Evolutionary conservation across 2,888 invertebrate genomes (phyloP).

Genomic region (Liodrosophila aerea): DNA sequence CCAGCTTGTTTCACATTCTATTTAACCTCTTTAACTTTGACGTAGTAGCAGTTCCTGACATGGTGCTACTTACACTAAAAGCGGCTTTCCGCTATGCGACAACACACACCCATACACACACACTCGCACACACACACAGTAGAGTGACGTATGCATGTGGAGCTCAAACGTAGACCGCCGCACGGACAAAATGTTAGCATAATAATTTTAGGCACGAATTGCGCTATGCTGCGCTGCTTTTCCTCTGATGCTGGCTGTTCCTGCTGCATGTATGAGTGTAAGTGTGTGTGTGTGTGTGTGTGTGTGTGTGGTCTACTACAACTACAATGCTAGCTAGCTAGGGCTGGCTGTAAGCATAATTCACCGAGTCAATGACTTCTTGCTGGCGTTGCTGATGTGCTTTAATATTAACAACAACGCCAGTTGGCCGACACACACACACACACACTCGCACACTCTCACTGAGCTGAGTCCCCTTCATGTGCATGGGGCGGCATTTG

Average conservation of each 20-base stretch:
- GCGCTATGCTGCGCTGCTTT: conserved; percentile 35
- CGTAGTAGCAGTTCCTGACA: conserved; percentile 39
- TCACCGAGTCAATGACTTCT: conserved; percentile 81
- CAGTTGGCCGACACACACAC: conserved; percentile 42
- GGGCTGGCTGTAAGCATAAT: conserved; percentile 72
- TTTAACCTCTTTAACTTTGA: conserved; percentile 27
- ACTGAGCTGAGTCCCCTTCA: conserved; percentile 32
- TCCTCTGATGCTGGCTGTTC: background rate
- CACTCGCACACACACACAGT: conserved; percentile 19
- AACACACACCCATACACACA: conserved; percentile 17
- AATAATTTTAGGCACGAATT: conserved; percentile 74
- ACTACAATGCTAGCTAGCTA: conserved; percentile 52
- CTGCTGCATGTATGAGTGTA: conserved; percentile 25
- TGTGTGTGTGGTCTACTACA: conserved; percentile 37
- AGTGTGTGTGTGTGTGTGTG: conserved; percentile 23
- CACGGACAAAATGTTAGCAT: conserved; percentile 72
- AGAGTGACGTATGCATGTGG: conserved; percentile 18
- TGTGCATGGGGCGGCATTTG: conserved; percentile 58
- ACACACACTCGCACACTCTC: conserved; percentile 6
- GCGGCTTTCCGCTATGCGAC: conserved; percentile 48
- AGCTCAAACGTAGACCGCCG: conserved; percentile 44
- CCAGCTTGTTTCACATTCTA: background rate
- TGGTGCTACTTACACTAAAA: conserved; percentile 34
- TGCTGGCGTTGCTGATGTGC: conserved; percentile 79
- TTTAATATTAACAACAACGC: conserved; percentile 78